phyloP scores from a whole-genome alignment of 2,113 vertebrate species.

The Theristicus caerulescens region DNA sequence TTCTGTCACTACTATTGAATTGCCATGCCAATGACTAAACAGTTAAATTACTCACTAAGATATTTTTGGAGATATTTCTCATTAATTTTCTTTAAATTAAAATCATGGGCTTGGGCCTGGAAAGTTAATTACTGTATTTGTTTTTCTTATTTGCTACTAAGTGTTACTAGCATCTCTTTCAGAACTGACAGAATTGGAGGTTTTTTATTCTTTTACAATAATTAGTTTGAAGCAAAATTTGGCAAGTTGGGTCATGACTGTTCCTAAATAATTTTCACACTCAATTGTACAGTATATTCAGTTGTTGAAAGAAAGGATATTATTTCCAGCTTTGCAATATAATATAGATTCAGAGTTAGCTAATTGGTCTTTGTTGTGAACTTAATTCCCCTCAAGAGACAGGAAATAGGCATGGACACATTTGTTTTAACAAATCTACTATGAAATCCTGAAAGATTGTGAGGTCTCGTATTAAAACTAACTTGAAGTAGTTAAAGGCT shows the following conservation, averaged over 20 bases:
- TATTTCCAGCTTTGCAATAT: background rate
- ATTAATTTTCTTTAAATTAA: background rate
- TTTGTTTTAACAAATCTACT: background rate
- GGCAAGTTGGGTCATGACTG: background rate
- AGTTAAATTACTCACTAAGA: background rate
- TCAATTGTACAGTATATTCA: background rate
- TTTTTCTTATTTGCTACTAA: background rate
- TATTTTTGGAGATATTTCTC: background rate
- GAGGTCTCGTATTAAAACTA: background rate
- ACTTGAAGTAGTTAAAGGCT: background rate
- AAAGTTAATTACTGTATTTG: background rate
- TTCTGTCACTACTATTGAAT: background rate
- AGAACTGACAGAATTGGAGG: background rate
- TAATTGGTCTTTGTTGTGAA: background rate
- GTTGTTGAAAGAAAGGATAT: background rate
- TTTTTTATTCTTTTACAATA: background rate
- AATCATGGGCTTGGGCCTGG: background rate
- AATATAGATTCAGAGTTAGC: background rate
- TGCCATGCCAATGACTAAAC: background rate
- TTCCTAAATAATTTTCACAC: constrained; percentile 12
- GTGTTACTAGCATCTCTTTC: background rate
- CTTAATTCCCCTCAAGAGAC: background rate
- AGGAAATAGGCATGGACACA: background rate
- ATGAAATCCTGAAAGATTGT: background rate
- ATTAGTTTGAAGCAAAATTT: background rate